phyloP scores from a whole-genome alignment of 1,140 invertebrate species.

The fruit fly (Drosophila melanogaster) region DNA sequence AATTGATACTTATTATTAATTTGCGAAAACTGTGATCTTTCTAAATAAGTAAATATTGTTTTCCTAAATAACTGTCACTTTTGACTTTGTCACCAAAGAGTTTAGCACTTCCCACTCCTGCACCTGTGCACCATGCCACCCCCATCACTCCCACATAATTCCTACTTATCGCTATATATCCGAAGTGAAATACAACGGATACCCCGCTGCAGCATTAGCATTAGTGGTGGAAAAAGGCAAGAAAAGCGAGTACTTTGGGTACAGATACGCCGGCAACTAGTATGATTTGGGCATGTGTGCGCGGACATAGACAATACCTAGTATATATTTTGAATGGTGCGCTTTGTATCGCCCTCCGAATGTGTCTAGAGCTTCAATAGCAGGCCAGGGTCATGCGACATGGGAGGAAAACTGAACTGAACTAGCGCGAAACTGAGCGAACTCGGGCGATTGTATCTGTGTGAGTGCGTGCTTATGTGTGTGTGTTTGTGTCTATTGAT shows the following conservation, averaged over 20 bases:
- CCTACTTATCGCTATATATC: constrained; percentile 13
- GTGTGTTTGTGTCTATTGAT: constrained; percentile 19
- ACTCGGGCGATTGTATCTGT: constrained; percentile 13
- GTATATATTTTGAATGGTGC: constrained; percentile 82
- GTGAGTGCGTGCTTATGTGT: too few species aligned
- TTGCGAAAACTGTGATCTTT: too few species aligned
- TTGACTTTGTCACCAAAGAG: background rate
- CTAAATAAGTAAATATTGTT: background rate
- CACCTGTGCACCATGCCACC: background rate
- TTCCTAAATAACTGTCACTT: too few species aligned
- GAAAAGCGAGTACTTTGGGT: constrained; percentile 8
- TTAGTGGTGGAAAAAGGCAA: background rate
- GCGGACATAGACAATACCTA: constrained; percentile 38
- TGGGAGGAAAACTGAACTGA: constrained; percentile 69
- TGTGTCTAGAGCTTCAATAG: constrained; percentile 83
- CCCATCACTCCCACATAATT: background rate
- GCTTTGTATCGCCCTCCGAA: constrained; percentile 80
- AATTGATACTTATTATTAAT: too few species aligned
- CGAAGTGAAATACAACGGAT: constrained; percentile 16
- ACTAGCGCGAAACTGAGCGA: constrained; percentile 69
- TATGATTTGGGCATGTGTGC: constrained; percentile 12
- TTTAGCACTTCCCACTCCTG: background rate
- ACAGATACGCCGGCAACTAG: constrained; percentile 38
- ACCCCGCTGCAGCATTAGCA: constrained; percentile 1
- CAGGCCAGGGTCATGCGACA: constrained; percentile 84